Evolutionary conservation across 2,888 invertebrate genomes (phyloP).

Genomic region (Scelioninae gen. 1): DNA sequence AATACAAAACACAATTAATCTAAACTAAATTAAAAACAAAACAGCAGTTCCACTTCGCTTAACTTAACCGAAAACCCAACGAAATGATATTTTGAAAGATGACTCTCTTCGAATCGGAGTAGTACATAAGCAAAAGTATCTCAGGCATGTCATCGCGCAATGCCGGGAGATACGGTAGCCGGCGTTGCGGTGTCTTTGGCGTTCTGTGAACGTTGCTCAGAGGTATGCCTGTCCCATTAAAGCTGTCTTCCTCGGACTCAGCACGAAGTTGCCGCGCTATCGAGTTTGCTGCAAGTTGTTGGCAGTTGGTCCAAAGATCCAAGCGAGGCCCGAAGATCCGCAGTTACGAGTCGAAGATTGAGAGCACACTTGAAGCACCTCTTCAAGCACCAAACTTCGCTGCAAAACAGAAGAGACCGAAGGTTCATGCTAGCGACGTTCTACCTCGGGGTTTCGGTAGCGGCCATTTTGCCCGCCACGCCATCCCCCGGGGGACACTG

Average conservation of each 20-base stretch:
- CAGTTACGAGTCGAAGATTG: slow-evolving; percentile 72
- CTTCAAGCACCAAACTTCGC: slow-evolving; percentile 70
- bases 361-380: slow-evolving; percentile 69
- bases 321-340: slow-evolving; percentile 66
- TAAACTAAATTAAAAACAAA: too few species aligned
- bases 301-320: slow-evolving; percentile 68
- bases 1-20: too few species aligned
- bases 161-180: slow-evolving; percentile 54
- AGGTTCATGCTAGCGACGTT: slow-evolving; percentile 78
- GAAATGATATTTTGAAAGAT: slow-evolving; percentile 33
- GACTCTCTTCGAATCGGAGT: slow-evolving; percentile 20
- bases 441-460: slow-evolving; percentile 79
- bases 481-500: slow-evolving; percentile 76
- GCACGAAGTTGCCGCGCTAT: slow-evolving; percentile 63
- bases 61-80: not conserved
- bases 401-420: slow-evolving; percentile 72
- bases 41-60: not conserved
- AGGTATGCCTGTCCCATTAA: slow-evolving; percentile 69
- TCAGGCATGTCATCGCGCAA: slow-evolving; percentile 55
- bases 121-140: slow-evolving; percentile 58
- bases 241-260: slow-evolving; percentile 64
- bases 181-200: slow-evolving; percentile 68
- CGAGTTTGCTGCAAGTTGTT: slow-evolving; percentile 68
- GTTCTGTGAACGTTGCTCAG: slow-evolving; percentile 63
- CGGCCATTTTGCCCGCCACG: slow-evolving; percentile 82